These are phyloP conservation scores for Diglossa cyanea DNA, from an alignment of 2,797 vertebrate species.

Conservation along the genomic window DNA sequence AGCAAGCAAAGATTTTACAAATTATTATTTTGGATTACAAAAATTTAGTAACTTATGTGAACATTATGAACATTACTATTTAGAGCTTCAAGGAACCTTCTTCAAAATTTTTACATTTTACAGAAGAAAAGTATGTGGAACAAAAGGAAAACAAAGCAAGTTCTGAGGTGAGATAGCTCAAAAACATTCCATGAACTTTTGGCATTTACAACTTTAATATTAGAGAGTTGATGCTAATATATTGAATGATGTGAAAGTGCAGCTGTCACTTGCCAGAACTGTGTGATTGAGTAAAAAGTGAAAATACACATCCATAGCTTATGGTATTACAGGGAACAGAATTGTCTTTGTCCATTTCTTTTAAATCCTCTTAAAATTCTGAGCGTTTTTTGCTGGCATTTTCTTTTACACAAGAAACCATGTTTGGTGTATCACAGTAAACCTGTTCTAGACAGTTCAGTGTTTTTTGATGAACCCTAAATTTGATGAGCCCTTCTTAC, in stretches of 20 bases:
- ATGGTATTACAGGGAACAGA: neutral
- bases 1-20: neutral
- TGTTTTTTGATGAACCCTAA: neutral
- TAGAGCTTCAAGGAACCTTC: neutral
- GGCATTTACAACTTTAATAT: neutral
- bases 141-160: neutral
- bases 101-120: neutral
- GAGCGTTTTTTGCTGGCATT: fast-evolving
- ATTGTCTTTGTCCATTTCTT: fast-evolving
- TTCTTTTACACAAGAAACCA: neutral
- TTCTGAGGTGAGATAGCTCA: neutral
- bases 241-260: neutral
- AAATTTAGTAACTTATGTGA: neutral
- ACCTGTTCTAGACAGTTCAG: neutral
- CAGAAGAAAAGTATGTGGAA: neutral
- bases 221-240: neutral
- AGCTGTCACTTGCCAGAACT: neutral
- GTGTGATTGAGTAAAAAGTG: neutral
- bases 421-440: neutral
- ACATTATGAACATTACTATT: neutral
- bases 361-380: neutral
- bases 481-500: neutral
- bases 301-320: neutral
- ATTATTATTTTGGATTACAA: neutral
- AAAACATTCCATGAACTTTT: neutral